These are phyloP conservation scores for Lysandra coridon DNA, from an alignment of 2,888 invertebrate genomes.

Conservation along the genomic window DNA sequence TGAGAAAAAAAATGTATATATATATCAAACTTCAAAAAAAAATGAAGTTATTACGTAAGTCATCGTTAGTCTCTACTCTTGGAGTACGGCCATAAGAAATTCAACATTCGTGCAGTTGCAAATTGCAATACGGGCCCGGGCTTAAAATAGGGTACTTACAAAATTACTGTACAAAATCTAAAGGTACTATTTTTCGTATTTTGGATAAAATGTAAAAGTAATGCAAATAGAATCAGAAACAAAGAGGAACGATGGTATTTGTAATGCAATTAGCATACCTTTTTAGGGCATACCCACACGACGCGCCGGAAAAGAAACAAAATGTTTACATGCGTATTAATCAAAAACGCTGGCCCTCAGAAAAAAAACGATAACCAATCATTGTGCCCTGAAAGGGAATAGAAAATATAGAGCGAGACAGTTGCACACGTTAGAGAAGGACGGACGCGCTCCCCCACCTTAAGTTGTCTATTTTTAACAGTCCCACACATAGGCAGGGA, in stretches of 20 bases:
- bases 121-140: too few relatives aligned
- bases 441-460: slow-evolving; percentile 29
- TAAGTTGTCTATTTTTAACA: slow-evolving; percentile 35
- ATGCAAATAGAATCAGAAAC: neutral
- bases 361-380: slow-evolving; percentile 36
- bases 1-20: too few relatives aligned
- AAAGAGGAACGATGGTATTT: neutral
- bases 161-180: neutral
- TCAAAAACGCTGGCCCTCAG: slow-evolving; percentile 34
- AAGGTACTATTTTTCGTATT: neutral
- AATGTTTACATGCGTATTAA: slow-evolving; percentile 34
- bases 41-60: too few relatives aligned
- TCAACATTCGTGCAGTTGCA: too few relatives aligned
- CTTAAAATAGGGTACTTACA: too few relatives aligned
- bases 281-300: neutral
- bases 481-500: slow-evolving; percentile 34
- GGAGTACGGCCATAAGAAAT: too few relatives aligned
- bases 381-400: slow-evolving; percentile 35
- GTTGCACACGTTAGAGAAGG: slow-evolving; percentile 33
- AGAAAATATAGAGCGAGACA: slow-evolving; percentile 35
- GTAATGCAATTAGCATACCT: neutral
- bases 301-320: slow-evolving; percentile 28
- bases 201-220: neutral
- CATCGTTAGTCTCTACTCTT: too few relatives aligned
- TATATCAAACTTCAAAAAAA: too few relatives aligned